Conservation (phyloP, 2,113 vertebrate species). For the Petroica traversi region DNA sequence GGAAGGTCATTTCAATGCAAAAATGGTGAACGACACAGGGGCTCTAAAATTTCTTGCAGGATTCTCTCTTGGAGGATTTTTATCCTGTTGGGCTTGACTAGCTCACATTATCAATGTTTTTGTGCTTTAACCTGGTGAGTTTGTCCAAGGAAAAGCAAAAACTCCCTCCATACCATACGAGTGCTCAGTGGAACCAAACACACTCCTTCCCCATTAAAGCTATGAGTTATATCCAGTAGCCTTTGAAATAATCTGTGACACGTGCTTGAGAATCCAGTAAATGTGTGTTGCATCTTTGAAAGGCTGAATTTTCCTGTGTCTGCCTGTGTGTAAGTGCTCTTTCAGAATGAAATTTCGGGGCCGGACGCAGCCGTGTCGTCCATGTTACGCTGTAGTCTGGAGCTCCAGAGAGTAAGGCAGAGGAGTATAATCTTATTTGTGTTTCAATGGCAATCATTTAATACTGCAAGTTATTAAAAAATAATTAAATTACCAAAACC, state of each 20-base stretch:
- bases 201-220: not conserved
- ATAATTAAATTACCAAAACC: slow-evolving; percentile 67
- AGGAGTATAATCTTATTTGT: slow-evolving; percentile 55
- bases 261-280: not conserved
- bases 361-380: not conserved
- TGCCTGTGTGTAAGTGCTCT: not conserved
- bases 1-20: slow-evolving; percentile 68
- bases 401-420: not conserved
- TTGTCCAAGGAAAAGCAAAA: not conserved
- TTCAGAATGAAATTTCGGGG: slow-evolving; percentile 8
- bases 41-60: slow-evolving; percentile 14
- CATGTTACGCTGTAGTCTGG: not conserved
- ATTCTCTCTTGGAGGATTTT: not conserved
- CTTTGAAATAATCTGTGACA: not conserved
- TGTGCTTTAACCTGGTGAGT: not conserved
- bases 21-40: slow-evolving; percentile 4
- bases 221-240: not conserved
- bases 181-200: not conserved
- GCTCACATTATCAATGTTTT: not conserved
- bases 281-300: not conserved
- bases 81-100: not conserved
- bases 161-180: not conserved
- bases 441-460: slow-evolving; percentile 62
- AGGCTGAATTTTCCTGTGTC: not conserved
- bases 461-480: slow-evolving; percentile 66